Percentiles rank a stretch among this genome's conserved stretches.
Evolutionary conservation across 2,113 vertebrate genomes (phyloP).

Genomic region (Shinisaurus crocodilurus): DNA sequence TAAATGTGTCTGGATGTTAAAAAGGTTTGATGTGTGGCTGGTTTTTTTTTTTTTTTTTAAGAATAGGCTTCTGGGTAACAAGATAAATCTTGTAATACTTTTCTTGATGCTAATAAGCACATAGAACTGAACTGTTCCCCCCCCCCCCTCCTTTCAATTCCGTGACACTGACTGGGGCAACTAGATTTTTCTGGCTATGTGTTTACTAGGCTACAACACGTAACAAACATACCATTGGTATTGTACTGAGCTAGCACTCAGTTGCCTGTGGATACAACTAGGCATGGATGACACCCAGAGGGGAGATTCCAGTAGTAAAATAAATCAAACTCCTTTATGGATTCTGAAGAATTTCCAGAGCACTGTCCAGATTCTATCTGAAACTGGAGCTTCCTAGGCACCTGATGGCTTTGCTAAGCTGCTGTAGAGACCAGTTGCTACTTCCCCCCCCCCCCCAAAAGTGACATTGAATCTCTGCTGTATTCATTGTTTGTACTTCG

Average conservation of each 20-base stretch:
- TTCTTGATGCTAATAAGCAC: slow-evolving; percentile 46
- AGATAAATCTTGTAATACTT: slow-evolving; percentile 2
- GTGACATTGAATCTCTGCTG: not conserved
- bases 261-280: not conserved
- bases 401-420: not conserved
- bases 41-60: slow-evolving; percentile 27
- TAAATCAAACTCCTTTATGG: not conserved
- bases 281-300: not conserved
- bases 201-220: not conserved
- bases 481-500: not conserved
- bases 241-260: not conserved
- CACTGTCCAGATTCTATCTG: not conserved
- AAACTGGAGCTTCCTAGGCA: not conserved
- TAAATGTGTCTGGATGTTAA: slow-evolving; percentile 53
- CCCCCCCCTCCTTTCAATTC: not conserved
- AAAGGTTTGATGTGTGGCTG: slow-evolving; percentile 57
- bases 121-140: slow-evolving; percentile 4
- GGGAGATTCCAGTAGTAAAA: not conserved
- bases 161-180: not conserved
- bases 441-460: not conserved
- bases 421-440: not conserved
- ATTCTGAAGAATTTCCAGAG: not conserved
- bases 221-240: no score
- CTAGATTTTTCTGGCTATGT: not conserved
- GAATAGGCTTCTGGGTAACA: slow-evolving; percentile 31